phyloP scores from a whole-genome alignment of 2,888 invertebrate genomes.

The Ornithoptera alexandrae region DNA sequence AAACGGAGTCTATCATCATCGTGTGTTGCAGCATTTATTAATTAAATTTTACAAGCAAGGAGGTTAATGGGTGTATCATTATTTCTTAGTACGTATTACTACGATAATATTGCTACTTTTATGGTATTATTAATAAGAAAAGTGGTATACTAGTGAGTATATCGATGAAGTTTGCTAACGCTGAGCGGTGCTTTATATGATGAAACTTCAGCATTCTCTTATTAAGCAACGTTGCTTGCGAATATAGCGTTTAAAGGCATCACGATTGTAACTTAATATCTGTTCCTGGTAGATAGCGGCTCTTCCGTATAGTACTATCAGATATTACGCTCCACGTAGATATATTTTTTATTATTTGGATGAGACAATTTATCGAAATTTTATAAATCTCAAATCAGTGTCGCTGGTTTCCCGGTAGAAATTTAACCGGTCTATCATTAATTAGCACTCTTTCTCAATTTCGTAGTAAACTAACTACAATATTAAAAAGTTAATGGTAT shows the following conservation, averaged over 20 bases:
- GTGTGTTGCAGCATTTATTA: constrained; percentile 7
- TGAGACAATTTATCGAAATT: no score
- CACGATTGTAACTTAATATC: constrained; percentile 21
- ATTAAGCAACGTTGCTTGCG: constrained; percentile 29
- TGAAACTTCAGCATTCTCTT: constrained; percentile 32
- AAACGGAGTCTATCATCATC: constrained; percentile 4
- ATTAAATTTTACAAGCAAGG: constrained; percentile 5
- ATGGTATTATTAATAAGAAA: constrained; percentile 10
- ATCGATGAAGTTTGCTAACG: constrained; percentile 17
- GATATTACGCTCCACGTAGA: no score
- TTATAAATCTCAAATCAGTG: no score
- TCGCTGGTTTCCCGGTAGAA: no score
- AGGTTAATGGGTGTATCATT: constrained; percentile 18
- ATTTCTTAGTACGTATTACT: constrained; percentile 1
- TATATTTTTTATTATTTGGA: no score
- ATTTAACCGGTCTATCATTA: no score
- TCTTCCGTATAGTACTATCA: constrained; percentile 5
- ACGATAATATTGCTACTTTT: no score
- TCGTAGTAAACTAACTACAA: no score
- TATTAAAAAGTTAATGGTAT: no score
- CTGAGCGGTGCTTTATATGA: constrained; percentile 2
- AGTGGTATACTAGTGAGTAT: constrained; percentile 3
- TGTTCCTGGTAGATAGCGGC: not conserved
- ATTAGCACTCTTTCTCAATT: no score
- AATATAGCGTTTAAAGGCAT: constrained; percentile 21